Percentiles rank a stretch among this genome's conserved stretches.
phyloP scores from a whole-genome alignment of 2,113 vertebrate species.

The Capreolus pygargus region DNA sequence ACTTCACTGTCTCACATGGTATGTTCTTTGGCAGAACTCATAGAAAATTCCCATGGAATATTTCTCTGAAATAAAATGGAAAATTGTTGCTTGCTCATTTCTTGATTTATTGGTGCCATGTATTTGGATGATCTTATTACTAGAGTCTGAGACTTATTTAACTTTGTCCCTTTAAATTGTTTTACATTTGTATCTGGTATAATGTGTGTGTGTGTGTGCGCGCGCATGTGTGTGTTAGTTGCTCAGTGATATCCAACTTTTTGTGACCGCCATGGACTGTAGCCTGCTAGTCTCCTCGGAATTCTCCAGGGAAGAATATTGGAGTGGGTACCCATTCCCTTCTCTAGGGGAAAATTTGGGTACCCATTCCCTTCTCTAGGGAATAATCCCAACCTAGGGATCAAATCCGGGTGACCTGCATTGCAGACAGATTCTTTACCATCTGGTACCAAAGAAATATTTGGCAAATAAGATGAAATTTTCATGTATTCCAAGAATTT shows the following conservation, averaged over 20 bases:
- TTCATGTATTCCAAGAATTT: neutral
- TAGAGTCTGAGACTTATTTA: too few relatives aligned
- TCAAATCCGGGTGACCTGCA: neutral
- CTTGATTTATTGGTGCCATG: neutral
- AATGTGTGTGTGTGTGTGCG: neutral
- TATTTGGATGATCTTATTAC: too few relatives aligned
- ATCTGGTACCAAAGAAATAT: neutral
- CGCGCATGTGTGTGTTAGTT: neutral
- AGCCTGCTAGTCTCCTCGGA: neutral
- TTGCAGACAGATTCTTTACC: neutral
- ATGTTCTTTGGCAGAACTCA: neutral
- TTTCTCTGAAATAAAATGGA: neutral
- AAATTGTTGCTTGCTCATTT: fast-evolving
- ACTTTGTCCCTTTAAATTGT: neutral
- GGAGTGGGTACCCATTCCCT: neutral
- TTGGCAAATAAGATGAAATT: neutral
- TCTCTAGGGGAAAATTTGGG: neutral
- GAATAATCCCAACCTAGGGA: neutral
- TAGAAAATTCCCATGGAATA: neutral
- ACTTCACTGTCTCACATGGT: fast-evolving
- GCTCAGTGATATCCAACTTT: neutral
- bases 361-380: neutral
- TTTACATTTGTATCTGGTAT: neutral
- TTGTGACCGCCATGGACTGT: neutral
- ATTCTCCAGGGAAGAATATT: neutral